Evolutionary conservation across 2,797 vertebrate genomes (phyloP).

Genomic region (Varecia variegata): DNA sequence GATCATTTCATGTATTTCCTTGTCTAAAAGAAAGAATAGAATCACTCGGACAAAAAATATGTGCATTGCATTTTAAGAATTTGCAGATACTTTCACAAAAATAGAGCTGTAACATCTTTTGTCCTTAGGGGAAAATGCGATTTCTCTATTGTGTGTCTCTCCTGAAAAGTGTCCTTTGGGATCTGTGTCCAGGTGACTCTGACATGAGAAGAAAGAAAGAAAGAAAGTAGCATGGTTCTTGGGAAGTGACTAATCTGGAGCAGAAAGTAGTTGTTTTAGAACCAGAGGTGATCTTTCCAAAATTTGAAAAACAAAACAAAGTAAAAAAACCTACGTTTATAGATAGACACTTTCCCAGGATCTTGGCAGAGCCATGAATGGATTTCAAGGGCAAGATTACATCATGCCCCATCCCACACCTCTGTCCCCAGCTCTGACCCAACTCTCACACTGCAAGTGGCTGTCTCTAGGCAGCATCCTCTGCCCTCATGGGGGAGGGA

Average conservation of each 20-base stretch:
- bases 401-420: fast-evolving
- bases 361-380: not conserved
- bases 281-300: not conserved
- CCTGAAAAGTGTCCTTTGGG: not conserved
- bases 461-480: not conserved
- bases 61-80: not conserved
- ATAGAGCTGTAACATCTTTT: not conserved
- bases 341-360: not conserved
- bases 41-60: not conserved
- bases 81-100: not conserved
- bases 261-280: not conserved
- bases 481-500: fast-evolving
- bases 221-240: not conserved
- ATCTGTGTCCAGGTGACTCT: not conserved
- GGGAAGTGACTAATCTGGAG: not conserved
- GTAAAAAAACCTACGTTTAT: too few relatives aligned
- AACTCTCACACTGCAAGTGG: not conserved
- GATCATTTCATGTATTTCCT: not conserved
- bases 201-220: not conserved
- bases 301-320: not conserved
- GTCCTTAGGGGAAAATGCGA: not conserved
- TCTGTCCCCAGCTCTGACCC: too few relatives aligned
- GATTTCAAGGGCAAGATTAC: not conserved
- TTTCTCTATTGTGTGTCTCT: not conserved
- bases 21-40: not conserved